These are phyloP conservation scores for Picathartes gymnocephalus DNA, from an alignment of 2,113 vertebrate genomes.

Conservation along the genomic window DNA sequence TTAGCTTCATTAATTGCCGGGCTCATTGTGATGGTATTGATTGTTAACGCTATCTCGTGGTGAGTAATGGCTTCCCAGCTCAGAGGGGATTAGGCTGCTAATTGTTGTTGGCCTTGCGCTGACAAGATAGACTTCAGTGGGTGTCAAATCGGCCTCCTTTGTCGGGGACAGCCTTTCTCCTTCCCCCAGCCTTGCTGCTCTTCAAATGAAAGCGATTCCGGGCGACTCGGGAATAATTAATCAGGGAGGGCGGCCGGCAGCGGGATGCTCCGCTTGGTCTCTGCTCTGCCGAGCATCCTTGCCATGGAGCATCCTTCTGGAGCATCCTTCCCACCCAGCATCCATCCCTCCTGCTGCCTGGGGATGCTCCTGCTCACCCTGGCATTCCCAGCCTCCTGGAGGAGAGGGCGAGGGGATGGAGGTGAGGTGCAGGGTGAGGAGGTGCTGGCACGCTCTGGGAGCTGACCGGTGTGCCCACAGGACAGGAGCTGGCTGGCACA, in stretches of 20 bases:
- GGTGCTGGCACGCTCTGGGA: neutral
- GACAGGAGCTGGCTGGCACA: neutral
- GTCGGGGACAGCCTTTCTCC: constrained; percentile 31
- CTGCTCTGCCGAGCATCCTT: neutral
- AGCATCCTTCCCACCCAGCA: neutral
- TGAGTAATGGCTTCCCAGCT: constrained; percentile 79
- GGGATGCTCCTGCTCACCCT: neutral
- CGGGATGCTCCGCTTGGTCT: neutral
- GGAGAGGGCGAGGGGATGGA: accelerated
- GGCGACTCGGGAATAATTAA: constrained; percentile 25
- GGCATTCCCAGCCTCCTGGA: neutral
- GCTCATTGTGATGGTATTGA: constrained; percentile 84
- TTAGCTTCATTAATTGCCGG: constrained; percentile 84
- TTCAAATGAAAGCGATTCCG: constrained; percentile 24
- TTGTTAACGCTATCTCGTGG: constrained; percentile 76
- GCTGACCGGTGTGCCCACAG: neutral
- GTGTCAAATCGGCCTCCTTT: constrained; percentile 69
- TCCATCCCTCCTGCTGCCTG: neutral
- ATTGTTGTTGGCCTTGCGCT: constrained; percentile 83
- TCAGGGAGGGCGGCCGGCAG: neutral
- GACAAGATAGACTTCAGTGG: constrained; percentile 79
- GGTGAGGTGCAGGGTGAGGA: neutral
- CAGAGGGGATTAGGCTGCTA: constrained; percentile 80
- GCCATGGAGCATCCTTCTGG: neutral
- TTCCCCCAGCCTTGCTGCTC: neutral